Evolutionary conservation across 2,113 vertebrate species (phyloP), one percentile per base, ranked within the genome.

Genomic region (Microcebus griseorufus): DNA sequence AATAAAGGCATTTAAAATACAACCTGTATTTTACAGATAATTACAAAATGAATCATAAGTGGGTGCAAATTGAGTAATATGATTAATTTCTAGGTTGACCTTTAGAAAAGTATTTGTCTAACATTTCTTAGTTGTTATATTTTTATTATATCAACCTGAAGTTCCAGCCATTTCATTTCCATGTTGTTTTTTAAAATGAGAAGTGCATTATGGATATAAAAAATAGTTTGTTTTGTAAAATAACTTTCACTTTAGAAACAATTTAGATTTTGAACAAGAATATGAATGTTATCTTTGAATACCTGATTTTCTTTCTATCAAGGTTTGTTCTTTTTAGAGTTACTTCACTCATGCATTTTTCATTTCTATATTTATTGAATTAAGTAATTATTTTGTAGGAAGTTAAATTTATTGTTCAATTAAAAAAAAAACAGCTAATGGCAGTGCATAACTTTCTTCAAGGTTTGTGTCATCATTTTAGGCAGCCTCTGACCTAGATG

Each of bases 401-500:
- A 96, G 93, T 92, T 88, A 98, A 98, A 98, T 98, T 98, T 98
- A 98, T 95, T 96, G 84, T 93, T 94, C 80, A 95, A 73, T 87
- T 96, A 97, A 97, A 97, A 97, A 98, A 98, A 97, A 97, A 95
- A 95, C 72, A 88, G 60, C 88, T 97, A 97, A 97, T 96, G 90
- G 96, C 95, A 97, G 82, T 90, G 62, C 86, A 96, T 93, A 97
- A 88, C 92, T 97, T 98, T 97, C 97, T 98, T 89, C 92, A 97
- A 97, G 92, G 93, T 95, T 90, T 96, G 83, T 97, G 96, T 97
- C 97, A 98, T 98, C 97, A 98, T 92, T 98, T 98, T 97, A 97
- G 96, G 97, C 95, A 97, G 98, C 97, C 97, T 98, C 97, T 97
- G 96, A 97, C 95, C 98, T 94, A 98, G 93, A 98, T 97, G 88